These are phyloP conservation scores for Xestia c-nigrum DNA, from an alignment of 2,888 invertebrate species.

Conservation along the genomic window DNA sequence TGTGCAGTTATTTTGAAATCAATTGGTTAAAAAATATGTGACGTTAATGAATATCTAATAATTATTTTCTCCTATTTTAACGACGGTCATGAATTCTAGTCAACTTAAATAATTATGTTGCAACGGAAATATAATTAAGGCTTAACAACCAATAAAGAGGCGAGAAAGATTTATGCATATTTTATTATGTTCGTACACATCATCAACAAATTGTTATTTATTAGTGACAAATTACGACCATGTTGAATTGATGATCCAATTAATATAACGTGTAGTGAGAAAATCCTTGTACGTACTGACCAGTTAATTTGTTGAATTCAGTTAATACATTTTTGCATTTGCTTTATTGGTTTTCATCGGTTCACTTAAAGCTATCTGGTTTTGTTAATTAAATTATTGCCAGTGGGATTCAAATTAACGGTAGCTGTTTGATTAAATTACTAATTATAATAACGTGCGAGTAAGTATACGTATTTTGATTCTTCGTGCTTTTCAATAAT, in stretches of 20 bases:
- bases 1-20: constrained; percentile 11
- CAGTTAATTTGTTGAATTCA: constrained; percentile 33
- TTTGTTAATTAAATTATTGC: constrained; percentile 16
- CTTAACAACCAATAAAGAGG: constrained; percentile 24
- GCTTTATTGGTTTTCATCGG: constrained; percentile 18
- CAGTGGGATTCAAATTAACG: constrained; percentile 7
- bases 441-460: background rate
- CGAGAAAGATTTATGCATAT: constrained; percentile 37
- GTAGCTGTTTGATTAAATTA: background rate
- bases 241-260: constrained; percentile 50
- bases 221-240: constrained; percentile 49
- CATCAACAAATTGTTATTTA: constrained; percentile 48
- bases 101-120: background rate
- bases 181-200: constrained; percentile 41
- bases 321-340: constrained; percentile 30
- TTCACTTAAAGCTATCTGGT: background rate
- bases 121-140: constrained; percentile 31
- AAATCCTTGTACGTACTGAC: constrained; percentile 20
- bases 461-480: too few relatives aligned
- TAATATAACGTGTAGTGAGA: constrained; percentile 47
- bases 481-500: background rate
- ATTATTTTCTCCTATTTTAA: constrained; percentile 13
- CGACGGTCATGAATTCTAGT: constrained; percentile 3
- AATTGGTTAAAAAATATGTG: constrained; percentile 12
- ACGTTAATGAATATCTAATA: background rate